Conservation (phyloP, 23 tunicate species). For the Phallusia fumigata region DNA sequence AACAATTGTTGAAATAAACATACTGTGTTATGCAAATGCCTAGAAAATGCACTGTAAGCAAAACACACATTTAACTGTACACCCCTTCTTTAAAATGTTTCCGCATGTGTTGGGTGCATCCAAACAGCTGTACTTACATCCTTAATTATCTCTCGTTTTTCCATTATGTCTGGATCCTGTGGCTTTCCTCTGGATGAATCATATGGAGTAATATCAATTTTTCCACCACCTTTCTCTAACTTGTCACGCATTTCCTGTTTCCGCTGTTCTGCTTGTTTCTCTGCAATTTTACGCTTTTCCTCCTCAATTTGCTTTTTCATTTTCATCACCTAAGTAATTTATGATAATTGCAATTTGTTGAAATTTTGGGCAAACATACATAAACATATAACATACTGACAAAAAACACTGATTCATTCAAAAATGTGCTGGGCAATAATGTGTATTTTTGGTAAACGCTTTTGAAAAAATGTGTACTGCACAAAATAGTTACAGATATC, state of each 20-base stretch:
- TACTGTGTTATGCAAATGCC: too few species aligned
- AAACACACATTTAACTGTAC: too few species aligned
- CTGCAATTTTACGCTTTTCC: constrained; percentile 36
- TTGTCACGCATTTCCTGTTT: constrained; percentile 20
- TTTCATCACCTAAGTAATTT: constrained; percentile 14
- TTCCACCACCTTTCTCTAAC: constrained; percentile 15
- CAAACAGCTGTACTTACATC: constrained; percentile 14
- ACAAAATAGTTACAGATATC: too few species aligned
- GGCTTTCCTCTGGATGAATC: constrained; percentile 73
- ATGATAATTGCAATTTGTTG: not conserved
- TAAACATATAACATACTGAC: not conserved
- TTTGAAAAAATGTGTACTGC: too few species aligned
- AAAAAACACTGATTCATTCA: too few species aligned
- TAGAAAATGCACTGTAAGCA: too few species aligned
- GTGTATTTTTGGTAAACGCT: too few species aligned
- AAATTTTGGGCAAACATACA: not conserved
- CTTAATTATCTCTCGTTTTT: constrained; percentile 64
- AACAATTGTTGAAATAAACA: too few species aligned
- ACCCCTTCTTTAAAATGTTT: too few species aligned
- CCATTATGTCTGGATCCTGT: constrained; percentile 59
- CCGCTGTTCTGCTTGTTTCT: constrained; percentile 31
- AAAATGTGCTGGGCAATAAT: too few species aligned
- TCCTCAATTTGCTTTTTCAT: constrained; percentile 58
- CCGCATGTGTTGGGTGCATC: too few species aligned
- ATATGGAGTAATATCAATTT: constrained; percentile 40